phyloP scores from a whole-genome alignment of 2,113 vertebrate genomes.

The Scomber scombrus region DNA sequence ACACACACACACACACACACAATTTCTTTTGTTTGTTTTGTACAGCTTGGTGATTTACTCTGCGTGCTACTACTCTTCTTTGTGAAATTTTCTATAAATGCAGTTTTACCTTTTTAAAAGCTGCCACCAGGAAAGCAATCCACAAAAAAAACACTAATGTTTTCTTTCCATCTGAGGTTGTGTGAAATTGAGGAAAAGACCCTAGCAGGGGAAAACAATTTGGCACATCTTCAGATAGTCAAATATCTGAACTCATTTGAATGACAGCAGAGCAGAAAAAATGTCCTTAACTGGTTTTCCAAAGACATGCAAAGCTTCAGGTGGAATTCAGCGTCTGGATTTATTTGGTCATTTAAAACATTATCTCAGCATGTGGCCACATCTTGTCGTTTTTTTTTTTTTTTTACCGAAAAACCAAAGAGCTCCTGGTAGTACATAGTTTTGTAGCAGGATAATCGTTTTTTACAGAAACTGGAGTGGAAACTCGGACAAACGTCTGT shows the following conservation, averaged over 20 bases:
- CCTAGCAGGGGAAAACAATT: neutral
- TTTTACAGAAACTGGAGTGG: too few species aligned
- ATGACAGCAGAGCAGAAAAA: constrained; percentile 2
- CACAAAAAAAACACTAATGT: constrained; percentile 1
- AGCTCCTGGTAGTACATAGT: too few species aligned
- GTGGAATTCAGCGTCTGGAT: neutral
- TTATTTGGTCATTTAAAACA: neutral
- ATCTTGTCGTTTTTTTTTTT: too few species aligned
- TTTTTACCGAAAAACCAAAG: too few species aligned
- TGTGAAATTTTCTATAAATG: neutral
- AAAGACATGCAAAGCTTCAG: neutral
- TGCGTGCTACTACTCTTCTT: neutral
- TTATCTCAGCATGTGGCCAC: neutral
- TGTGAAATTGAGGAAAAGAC: constrained; percentile 28
- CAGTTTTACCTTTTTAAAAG: constrained; percentile 4
- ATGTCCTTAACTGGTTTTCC: neutral
- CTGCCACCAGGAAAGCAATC: neutral
- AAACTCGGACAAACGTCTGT: too few species aligned
- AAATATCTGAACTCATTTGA: constrained; percentile 23
- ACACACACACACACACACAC: neutral
- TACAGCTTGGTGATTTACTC: neutral
- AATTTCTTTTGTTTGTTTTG: neutral
- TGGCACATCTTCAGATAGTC: constrained; percentile 23
- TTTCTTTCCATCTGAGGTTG: neutral
- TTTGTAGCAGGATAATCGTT: too few species aligned